Percentiles rank a stretch among this genome's conserved stretches.
Conservation (phyloP, 2,113 vertebrate genomes). For the Dinomys branickii region DNA sequence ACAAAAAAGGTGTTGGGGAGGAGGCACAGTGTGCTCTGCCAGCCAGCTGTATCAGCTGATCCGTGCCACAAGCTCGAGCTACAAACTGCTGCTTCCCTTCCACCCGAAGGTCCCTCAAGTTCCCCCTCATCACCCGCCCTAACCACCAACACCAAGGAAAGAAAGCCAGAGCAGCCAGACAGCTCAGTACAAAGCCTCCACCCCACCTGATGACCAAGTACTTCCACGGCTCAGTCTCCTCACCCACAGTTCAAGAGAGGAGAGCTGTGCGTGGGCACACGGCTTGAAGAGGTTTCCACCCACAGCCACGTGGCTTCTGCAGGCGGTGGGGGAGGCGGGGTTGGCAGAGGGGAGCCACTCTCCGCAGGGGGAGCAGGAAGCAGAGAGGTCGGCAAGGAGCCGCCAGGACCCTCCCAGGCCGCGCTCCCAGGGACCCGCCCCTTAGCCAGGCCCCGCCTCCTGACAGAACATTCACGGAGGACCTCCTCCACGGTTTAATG, state of each 20-base stretch:
- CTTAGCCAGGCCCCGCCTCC: not conserved
- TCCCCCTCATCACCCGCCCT: not conserved
- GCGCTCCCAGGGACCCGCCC: too few relatives aligned
- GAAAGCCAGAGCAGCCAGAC: not conserved
- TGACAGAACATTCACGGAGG: not conserved
- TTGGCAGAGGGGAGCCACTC: too few relatives aligned
- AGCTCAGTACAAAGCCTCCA: not conserved
- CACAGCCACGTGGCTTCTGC: too few relatives aligned
- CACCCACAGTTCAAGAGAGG: too few relatives aligned
- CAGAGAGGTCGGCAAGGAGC: too few relatives aligned
- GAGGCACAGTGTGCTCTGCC: too few relatives aligned
- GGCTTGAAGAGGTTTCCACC: too few relatives aligned
- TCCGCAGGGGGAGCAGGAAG: too few relatives aligned
- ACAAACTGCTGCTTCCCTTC: not conserved
- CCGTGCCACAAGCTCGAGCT: not conserved
- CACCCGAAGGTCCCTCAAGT: not conserved
- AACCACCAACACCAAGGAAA: not conserved
- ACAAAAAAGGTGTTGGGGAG: too few relatives aligned
- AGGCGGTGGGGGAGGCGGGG: too few relatives aligned
- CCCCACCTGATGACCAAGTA: not conserved
- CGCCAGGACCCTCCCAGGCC: not conserved
- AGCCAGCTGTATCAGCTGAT: not conserved
- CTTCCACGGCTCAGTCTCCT: not conserved
- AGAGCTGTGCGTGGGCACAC: too few relatives aligned
- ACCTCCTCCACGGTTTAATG: not conserved